Evolutionary conservation across 2,888 invertebrate species (phyloP).

Genomic region (Dione juno): DNA sequence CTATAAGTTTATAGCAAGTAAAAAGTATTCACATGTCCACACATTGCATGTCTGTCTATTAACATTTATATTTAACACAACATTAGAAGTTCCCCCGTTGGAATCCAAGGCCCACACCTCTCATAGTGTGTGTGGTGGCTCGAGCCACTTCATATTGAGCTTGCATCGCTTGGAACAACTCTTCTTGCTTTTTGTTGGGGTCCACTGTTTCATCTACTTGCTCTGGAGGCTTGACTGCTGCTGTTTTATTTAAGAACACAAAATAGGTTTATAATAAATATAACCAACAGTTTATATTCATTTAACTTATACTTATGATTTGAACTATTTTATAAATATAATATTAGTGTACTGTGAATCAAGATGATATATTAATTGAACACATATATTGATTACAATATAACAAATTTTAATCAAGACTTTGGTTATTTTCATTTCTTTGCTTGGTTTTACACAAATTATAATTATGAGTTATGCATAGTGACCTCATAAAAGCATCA

Average conservation of each 20-base stretch:
- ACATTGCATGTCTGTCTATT: neutral
- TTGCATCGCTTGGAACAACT: constrained; percentile 96
- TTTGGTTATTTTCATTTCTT: too few relatives aligned
- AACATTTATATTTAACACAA: neutral
- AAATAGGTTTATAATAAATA: neutral
- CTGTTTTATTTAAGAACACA: constrained; percentile 6
- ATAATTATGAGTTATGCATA: too few relatives aligned
- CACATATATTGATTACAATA: too few relatives aligned
- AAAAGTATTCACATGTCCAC: constrained; percentile 13
- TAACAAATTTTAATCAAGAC: too few relatives aligned
- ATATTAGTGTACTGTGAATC: too few relatives aligned
- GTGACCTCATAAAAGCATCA: too few relatives aligned
- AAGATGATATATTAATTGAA: too few relatives aligned
- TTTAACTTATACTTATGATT: too few relatives aligned
- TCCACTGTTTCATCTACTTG: constrained; percentile 73
- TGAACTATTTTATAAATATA: too few relatives aligned
- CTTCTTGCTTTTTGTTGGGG: constrained; percentile 88
- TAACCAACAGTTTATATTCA: too few relatives aligned
- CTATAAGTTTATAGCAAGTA: neutral
- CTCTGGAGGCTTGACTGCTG: constrained; percentile 66
- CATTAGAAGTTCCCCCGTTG: constrained; percentile 72
- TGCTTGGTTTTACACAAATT: too few relatives aligned
- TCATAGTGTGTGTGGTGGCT: constrained; percentile 97
- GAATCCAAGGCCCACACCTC: constrained; percentile 93
- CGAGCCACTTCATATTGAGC: constrained; percentile 98